These are phyloP conservation scores for Ormia ochracea DNA, from an alignment of 2,888 invertebrate genomes.

Conservation along the genomic window DNA sequence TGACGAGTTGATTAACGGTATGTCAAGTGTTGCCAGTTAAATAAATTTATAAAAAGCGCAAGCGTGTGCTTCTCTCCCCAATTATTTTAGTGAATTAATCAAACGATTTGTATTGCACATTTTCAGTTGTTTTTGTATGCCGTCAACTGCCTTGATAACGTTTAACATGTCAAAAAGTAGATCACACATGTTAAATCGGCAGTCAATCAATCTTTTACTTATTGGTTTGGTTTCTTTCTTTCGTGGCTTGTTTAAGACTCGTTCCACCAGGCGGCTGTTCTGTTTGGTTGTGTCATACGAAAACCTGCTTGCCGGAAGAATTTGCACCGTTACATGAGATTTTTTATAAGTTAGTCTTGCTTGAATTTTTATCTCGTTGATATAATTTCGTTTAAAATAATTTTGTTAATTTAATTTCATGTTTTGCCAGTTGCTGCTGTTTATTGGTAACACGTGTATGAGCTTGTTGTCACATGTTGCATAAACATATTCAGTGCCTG, in stretches of 20 bases:
- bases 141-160: background rate
- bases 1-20: slow-evolving; percentile 59
- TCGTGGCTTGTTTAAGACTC: background rate
- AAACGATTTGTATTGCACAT: background rate
- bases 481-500: too few species aligned
- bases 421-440: slow-evolving; percentile 6
- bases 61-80: background rate
- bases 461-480: too few species aligned
- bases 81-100: slow-evolving; percentile 3
- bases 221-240: slow-evolving; percentile 4
- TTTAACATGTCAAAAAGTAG: slow-evolving; percentile 51
- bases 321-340: slow-evolving; percentile 43
- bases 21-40: slow-evolving; percentile 40
- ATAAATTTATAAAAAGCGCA: slow-evolving; percentile 16
- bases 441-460: slow-evolving; percentile 41
- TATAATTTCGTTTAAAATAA: slow-evolving; percentile 5
- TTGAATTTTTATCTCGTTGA: slow-evolving; percentile 4
- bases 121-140: background rate
- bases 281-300: slow-evolving; percentile 8
- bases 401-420: slow-evolving; percentile 26
- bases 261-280: background rate
- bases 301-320: slow-evolving; percentile 58
- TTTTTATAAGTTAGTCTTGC: slow-evolving; percentile 41
- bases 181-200: slow-evolving; percentile 55
- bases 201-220: slow-evolving; percentile 55